Evolutionary conservation across 1,140 invertebrate genomes (phyloP), one percentile per base, ranked within the genome.

Genomic region (Oreohelix idahoensis): DNA sequence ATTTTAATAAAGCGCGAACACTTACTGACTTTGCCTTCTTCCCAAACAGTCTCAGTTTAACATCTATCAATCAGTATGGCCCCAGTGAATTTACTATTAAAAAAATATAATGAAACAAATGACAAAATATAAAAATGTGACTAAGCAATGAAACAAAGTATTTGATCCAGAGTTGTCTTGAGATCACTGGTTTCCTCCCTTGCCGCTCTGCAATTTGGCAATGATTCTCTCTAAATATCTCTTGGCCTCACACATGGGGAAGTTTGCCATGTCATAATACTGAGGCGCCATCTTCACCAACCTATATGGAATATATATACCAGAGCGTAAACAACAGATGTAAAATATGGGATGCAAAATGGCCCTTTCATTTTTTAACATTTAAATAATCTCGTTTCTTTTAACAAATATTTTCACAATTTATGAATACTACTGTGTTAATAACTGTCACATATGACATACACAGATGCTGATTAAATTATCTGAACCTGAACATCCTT

Each of bases 221-320:
- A 93, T 92, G 81, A 93, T 92, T 69, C 92, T 87, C 79, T 93
- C 92, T 84, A 99, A 93, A 90, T 98, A 97, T 83, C 97, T 92
- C 89, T 97, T 97, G 0, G 98, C 98, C 93, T 99, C 98, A 93
- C 98, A 99, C 89, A 97, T 96, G 13, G 99, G 98, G 94, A 99
- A 99, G 93, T 99, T 99, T 88, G 96, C 95, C 91, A 99, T 94
- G 92, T 99, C 98, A 90, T 99, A 99, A 93, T 99, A 99, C 91
- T 98, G 97, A 0, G 98, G 97, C 0, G 98, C 97, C 85, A 99
- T 96, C 90, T 96, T 96, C 2, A 99, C 93, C n/a, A 99, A 93
- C 98, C 97, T 99, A 35, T 0, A 42, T 8, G 32, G 23, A 71
- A 45, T 45, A 45, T 15, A 45, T n/a, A n/a, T n/a, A n/a, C n/a